Evolutionary conservation across 2,888 invertebrate genomes (phyloP).

Genomic region (Sycophila texana): DNA sequence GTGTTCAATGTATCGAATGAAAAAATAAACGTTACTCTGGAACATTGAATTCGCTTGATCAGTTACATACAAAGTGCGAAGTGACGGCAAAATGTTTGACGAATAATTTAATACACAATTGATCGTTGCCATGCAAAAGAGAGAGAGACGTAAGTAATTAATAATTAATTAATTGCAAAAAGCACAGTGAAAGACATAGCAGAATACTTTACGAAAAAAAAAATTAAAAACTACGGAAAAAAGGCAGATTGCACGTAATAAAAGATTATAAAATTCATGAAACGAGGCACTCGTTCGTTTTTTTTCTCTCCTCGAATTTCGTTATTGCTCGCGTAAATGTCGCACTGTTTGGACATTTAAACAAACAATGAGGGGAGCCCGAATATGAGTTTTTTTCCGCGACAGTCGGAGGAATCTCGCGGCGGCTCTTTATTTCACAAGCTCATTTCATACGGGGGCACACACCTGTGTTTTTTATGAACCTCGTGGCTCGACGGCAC

Average conservation of each 20-base stretch:
- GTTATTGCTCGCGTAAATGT: constrained; percentile 31
- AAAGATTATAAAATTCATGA: background rate
- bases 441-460: background rate
- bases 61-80: too few species aligned
- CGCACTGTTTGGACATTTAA: constrained; percentile 36
- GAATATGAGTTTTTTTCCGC: constrained; percentile 44
- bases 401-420: background rate
- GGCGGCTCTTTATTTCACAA: background rate
- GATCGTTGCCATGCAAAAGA: too few species aligned
- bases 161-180: too few species aligned
- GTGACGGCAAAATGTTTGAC: too few species aligned
- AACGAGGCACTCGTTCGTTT: background rate
- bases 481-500: background rate
- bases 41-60: too few species aligned
- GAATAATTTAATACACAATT: too few species aligned
- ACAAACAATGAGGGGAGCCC: constrained; percentile 20
- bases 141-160: too few species aligned
- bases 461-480: constrained; percentile 19
- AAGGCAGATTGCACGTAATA: background rate
- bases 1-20: too few species aligned
- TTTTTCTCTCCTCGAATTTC: constrained; percentile 15
- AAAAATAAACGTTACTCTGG: too few species aligned
- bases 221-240: too few species aligned
- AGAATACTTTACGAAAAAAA: too few species aligned
- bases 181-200: too few species aligned